These are phyloP conservation scores for Periophthalmodon schlosseri DNA, from an alignment of 2,113 vertebrate species.

Conservation along the genomic window DNA sequence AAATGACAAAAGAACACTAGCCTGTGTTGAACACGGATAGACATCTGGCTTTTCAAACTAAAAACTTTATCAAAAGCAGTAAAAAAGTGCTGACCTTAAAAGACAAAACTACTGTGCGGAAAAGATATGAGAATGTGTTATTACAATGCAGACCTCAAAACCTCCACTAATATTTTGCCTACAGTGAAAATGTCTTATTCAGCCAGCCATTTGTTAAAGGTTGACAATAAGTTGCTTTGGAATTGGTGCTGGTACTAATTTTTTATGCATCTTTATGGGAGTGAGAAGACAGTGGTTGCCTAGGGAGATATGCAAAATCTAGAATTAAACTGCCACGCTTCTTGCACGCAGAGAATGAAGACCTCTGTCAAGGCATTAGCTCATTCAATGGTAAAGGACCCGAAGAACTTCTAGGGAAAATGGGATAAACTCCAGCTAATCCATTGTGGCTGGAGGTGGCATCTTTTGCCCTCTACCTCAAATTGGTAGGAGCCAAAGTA, in stretches of 20 bases:
- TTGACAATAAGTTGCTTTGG: not conserved
- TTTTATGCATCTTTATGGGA: not conserved
- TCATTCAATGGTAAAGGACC: not conserved
- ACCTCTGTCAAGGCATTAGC: not conserved
- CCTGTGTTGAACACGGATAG: conserved; percentile 2
- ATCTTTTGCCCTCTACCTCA: too few species aligned
- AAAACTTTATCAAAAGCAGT: conserved; percentile 11
- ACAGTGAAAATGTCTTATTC: not conserved
- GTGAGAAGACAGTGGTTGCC: not conserved
- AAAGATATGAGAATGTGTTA: not conserved
- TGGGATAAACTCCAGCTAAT: too few species aligned
- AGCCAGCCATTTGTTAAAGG: not conserved
- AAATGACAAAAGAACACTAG: conserved; percentile 18
- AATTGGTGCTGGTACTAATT: not conserved
- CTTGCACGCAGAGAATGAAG: not conserved
- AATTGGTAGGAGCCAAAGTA: too few species aligned
- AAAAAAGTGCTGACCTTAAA: conserved; percentile 26
- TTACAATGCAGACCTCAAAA: not conserved
- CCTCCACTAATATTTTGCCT: not conserved
- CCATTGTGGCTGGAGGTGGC: too few species aligned
- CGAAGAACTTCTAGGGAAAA: too few species aligned
- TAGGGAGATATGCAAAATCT: not conserved
- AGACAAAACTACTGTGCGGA: not conserved
- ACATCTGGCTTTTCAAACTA: conserved; percentile 29
- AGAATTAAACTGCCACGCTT: not conserved